A percentile compares a stretch with the other conserved stretches of the same genome.
These are phyloP conservation scores for Myzus persicae DNA, from an alignment of 1,140 invertebrate genomes.

Conservation along the genomic window DNA sequence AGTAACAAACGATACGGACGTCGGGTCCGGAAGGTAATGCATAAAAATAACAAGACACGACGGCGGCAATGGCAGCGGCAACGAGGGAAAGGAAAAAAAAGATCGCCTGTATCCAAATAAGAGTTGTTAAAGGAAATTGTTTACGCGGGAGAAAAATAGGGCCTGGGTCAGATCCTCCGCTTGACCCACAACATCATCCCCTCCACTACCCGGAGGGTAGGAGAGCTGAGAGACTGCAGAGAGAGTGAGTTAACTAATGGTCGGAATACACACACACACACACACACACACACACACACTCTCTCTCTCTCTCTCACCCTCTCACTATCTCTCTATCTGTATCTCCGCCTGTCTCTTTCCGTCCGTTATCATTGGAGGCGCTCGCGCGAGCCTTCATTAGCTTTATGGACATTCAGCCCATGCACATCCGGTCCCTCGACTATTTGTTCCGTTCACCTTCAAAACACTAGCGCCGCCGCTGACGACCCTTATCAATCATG, in stretches of 20 bases:
- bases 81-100: background rate
- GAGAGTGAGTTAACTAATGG: conserved; percentile 27
- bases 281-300: background rate
- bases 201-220: background rate
- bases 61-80: too few species aligned
- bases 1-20: conserved; percentile 8
- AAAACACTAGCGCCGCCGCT: background rate
- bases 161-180: background rate
- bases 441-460: conserved; percentile 51
- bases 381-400: conserved; percentile 36
- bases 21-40: background rate
- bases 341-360: background rate
- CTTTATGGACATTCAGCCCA: conserved; percentile 32
- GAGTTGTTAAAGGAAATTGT: conserved; percentile 49
- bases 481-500: conserved; percentile 43
- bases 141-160: conserved; percentile 41
- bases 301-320: background rate
- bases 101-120: conserved; percentile 37
- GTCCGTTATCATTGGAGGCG: conserved; percentile 19
- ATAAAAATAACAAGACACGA: conserved; percentile 23
- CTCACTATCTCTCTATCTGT: background rate
- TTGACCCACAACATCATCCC: background rate
- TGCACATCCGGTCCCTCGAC: background rate
- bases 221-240: background rate
- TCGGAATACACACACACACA: conserved; percentile 26